Conservation (phyloP, 1,140 invertebrate genomes). For the Drosophila kikkawai region DNA sequence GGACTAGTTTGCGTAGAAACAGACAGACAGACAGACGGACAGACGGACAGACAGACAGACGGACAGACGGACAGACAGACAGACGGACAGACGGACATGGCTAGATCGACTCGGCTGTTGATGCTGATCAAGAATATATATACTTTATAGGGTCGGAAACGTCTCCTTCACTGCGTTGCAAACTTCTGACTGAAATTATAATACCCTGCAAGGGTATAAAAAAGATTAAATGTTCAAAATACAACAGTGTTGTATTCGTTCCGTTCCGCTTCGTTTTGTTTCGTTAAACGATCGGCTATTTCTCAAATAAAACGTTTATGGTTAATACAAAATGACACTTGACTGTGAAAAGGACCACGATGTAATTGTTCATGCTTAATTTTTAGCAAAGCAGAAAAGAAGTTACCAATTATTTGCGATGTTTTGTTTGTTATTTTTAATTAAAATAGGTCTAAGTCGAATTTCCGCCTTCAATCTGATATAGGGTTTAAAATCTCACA, state of each 20-base stretch:
- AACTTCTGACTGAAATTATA: too few species aligned
- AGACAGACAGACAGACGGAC: too few species aligned
- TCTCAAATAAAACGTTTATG: slow-evolving; percentile 23
- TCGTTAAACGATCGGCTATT: slow-evolving; percentile 37
- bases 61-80: too few species aligned
- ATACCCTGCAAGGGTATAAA: too few species aligned
- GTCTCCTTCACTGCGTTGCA: too few species aligned
- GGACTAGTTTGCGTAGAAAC: too few species aligned
- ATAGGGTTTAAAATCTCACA: not conserved
- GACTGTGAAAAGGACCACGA: slow-evolving; percentile 83
- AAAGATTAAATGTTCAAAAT: slow-evolving; percentile 6
- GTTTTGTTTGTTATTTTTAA: not conserved
- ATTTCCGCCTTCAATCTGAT: not conserved
- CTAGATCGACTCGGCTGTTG: too few species aligned
- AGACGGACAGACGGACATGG: too few species aligned
- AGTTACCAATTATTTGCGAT: not conserved
- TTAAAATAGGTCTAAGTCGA: not conserved
- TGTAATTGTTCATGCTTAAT: slow-evolving; percentile 73
- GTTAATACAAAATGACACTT: slow-evolving; percentile 73
- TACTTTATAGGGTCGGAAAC: too few species aligned
- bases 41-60: too few species aligned
- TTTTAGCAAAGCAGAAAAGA: slow-evolving; percentile 20
- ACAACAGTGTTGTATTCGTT: slow-evolving; percentile 42
- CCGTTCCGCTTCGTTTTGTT: slow-evolving; percentile 38
- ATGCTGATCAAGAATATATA: too few species aligned